Conservation (phyloP, 1,140 invertebrate species). For the Pantala flavescens region DNA sequence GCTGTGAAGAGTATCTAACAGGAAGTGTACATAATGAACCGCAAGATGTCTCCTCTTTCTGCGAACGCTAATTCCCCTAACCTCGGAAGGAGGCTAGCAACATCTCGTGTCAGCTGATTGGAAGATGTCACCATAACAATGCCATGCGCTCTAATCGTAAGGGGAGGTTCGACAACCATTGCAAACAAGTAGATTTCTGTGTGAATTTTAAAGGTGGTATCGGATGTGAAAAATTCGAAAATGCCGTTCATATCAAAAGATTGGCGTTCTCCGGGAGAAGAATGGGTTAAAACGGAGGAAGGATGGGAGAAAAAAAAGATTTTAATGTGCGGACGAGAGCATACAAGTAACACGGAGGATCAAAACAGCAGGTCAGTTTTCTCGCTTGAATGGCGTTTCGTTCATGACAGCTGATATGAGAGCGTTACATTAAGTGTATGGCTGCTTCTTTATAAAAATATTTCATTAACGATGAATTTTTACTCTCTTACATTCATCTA, state of each 20-base stretch:
- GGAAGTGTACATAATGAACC: too few species aligned
- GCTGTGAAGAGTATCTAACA: too few species aligned
- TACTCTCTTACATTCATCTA: too few species aligned
- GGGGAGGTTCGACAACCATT: background rate
- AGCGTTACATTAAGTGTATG: background rate
- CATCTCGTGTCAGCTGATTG: background rate
- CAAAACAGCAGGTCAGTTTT: conserved; percentile 19
- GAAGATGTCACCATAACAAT: background rate
- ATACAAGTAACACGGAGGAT: background rate
- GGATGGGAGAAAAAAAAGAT: conserved; percentile 95
- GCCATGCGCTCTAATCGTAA: background rate
- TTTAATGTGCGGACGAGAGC: conserved; percentile 56
- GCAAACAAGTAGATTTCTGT: background rate
- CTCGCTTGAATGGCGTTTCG: conserved; percentile 16
- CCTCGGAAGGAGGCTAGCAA: background rate
- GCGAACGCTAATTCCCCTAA: background rate
- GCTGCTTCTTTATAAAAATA: too few species aligned
- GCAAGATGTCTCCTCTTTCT: too few species aligned
- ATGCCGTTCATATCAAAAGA: conserved; percentile 95
- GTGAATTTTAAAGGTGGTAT: background rate
- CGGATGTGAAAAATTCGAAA: conserved; percentile 9
- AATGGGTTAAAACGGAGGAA: conserved; percentile 94
- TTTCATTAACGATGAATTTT: too few species aligned
- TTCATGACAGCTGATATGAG: conserved; percentile 25
- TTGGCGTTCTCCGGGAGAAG: conserved; percentile 91